Conservation (phyloP, 2,113 vertebrate species). For the Alouatta palliata region DNA sequence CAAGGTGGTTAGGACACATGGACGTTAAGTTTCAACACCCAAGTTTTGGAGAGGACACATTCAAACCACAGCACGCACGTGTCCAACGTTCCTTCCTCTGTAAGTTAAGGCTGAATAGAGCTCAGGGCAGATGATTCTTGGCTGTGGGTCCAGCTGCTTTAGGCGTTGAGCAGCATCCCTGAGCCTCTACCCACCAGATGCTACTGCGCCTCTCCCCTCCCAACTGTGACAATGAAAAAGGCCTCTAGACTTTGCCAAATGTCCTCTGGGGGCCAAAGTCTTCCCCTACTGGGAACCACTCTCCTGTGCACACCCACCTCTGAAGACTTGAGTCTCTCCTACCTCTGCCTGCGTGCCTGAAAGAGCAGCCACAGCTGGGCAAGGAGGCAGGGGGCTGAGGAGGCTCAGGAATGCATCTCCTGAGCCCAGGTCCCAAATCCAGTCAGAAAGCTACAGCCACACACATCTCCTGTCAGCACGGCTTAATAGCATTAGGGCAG, state of each 20-base stretch:
- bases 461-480: not conserved
- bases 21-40: not conserved
- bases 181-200: not conserved
- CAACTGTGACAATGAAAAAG: not conserved
- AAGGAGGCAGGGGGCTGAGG: not conserved
- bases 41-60: not conserved
- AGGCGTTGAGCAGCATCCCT: fast-evolving
- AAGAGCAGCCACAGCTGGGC: not conserved
- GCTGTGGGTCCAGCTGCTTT: fast-evolving
- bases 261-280: not conserved
- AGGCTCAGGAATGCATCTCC: not conserved
- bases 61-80: not conserved
- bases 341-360: fast-evolving
- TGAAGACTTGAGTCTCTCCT: not conserved
- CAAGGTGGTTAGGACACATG: too few relatives aligned
- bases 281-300: not conserved
- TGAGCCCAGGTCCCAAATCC: not conserved
- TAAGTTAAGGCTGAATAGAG: not conserved
- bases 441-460: not conserved
- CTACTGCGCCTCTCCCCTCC: not conserved
- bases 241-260: not conserved
- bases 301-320: too few relatives aligned
- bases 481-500: not conserved
- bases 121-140: not conserved
- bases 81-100: not conserved